Conservation (phyloP, 2,113 vertebrate species). For the Formicarius rufipectus region DNA sequence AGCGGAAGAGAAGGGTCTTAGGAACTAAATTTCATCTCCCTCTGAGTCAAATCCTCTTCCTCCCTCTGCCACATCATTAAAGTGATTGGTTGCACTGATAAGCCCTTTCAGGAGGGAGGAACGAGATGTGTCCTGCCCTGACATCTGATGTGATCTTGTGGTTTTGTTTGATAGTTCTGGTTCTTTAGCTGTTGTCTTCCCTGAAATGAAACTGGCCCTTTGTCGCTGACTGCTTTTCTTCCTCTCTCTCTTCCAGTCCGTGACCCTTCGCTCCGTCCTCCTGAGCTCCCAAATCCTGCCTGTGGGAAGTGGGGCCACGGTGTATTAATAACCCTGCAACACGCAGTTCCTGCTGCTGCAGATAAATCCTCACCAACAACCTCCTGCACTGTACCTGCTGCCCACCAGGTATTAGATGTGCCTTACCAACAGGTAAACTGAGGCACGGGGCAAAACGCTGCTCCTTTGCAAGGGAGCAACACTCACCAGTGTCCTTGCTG, state of each 20-base stretch:
- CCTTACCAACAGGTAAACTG: background rate
- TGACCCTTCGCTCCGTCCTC: background rate
- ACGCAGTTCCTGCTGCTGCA: background rate
- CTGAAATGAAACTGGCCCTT: slow-evolving; percentile 33
- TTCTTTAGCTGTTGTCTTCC: slow-evolving; percentile 18
- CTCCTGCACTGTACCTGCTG: background rate
- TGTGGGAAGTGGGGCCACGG: fast-evolving
- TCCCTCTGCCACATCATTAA: slow-evolving; percentile 45
- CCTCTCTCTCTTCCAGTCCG: background rate
- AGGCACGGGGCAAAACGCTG: background rate
- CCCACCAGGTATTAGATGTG: background rate
- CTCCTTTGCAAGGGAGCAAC: fast-evolving
- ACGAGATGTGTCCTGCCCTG: slow-evolving; percentile 44
- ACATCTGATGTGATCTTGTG: slow-evolving; percentile 59
- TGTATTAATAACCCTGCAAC: background rate
- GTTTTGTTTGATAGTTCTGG: slow-evolving; percentile 36
- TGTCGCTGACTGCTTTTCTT: background rate
- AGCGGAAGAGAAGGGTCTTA: slow-evolving; percentile 31
- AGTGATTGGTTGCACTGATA: slow-evolving; percentile 44
- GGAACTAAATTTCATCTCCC: slow-evolving; percentile 46
- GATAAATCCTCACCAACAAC: background rate
- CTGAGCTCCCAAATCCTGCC: background rate
- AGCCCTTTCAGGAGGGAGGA: slow-evolving; percentile 18
- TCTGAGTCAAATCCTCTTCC: slow-evolving; percentile 67
- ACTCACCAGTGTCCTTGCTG: background rate